Conservation (phyloP, 2,888 invertebrate genomes). For the Nomada lathburiana region DNA sequence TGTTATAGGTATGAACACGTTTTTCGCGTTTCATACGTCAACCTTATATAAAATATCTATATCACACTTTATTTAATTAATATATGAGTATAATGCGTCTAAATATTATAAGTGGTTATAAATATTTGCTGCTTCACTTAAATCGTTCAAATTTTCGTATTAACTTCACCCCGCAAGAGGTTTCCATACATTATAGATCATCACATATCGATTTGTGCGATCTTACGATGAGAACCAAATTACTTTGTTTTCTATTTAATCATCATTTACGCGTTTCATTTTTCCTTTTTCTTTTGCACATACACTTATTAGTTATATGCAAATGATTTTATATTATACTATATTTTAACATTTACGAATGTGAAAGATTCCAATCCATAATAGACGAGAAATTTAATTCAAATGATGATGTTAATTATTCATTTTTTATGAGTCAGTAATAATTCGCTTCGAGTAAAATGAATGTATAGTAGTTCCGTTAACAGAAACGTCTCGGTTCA, state of each 20-base stretch:
- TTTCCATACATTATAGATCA: background rate
- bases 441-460: conserved; percentile 10
- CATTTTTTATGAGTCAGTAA: background rate
- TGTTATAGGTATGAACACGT: conserved; percentile 70
- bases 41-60: background rate
- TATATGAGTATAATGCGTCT: background rate
- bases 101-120: background rate
- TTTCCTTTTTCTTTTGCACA: background rate
- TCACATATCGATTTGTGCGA: background rate
- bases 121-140: background rate
- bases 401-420: background rate
- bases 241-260: background rate
- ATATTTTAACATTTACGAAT: background rate
- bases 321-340: background rate
- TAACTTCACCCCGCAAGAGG: background rate
- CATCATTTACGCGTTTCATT: background rate
- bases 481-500: conserved; percentile 56
- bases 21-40: conserved; percentile 16
- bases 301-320: background rate
- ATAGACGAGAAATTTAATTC: background rate
- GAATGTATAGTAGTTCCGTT: conserved; percentile 27
- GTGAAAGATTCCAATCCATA: background rate
- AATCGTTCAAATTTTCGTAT: background rate
- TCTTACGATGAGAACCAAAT: background rate
- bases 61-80: background rate